A percentile compares a stretch with the other conserved stretches of the same genome.
These are phyloP conservation scores for Esperia sulphurella DNA, from an alignment of 2,888 invertebrate species.

Conservation along the genomic window DNA sequence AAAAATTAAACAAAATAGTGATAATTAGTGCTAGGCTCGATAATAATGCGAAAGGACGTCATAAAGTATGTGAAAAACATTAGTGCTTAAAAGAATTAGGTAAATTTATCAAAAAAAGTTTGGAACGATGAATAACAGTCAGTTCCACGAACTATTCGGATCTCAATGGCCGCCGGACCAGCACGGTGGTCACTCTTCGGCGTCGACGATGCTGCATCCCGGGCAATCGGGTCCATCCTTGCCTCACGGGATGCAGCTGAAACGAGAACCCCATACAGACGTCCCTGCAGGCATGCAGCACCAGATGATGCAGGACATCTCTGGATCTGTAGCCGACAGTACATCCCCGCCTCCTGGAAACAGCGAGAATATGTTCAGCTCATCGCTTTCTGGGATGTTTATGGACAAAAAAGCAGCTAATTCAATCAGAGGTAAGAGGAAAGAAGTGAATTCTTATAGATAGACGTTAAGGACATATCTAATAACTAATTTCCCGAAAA, in stretches of 20 bases:
- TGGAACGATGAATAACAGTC: constrained; percentile 59
- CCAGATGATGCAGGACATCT: constrained; percentile 64
- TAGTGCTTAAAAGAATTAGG: too few species aligned
- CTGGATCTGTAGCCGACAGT: constrained; percentile 77
- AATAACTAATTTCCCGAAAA: too few species aligned
- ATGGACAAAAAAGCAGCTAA: constrained; percentile 82
- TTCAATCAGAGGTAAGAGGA: constrained; percentile 81
- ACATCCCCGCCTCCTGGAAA: constrained; percentile 77
- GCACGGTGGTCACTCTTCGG: constrained; percentile 68
- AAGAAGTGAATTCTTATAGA: background rate
- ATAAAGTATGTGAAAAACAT: background rate
- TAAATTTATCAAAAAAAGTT: constrained; percentile 15
- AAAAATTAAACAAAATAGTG: constrained; percentile 35
- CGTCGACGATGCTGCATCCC: constrained; percentile 65
- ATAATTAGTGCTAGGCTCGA: constrained; percentile 31
- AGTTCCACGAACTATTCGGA: constrained; percentile 72
- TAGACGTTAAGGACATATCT: too few species aligned
- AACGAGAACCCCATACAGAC: constrained; percentile 59
- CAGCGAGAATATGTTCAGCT: constrained; percentile 67
- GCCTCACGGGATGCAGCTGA: constrained; percentile 57
- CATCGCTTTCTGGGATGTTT: constrained; percentile 68
- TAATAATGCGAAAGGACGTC: constrained; percentile 34
- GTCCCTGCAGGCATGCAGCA: constrained; percentile 53
- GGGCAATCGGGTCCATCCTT: constrained; percentile 31
- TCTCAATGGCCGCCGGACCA: constrained; percentile 76